Evolutionary conservation across 2,797 vertebrate species (phyloP), one percentile per base, ranked within the genome.

Genomic region (Malacoraja senta): DNA sequence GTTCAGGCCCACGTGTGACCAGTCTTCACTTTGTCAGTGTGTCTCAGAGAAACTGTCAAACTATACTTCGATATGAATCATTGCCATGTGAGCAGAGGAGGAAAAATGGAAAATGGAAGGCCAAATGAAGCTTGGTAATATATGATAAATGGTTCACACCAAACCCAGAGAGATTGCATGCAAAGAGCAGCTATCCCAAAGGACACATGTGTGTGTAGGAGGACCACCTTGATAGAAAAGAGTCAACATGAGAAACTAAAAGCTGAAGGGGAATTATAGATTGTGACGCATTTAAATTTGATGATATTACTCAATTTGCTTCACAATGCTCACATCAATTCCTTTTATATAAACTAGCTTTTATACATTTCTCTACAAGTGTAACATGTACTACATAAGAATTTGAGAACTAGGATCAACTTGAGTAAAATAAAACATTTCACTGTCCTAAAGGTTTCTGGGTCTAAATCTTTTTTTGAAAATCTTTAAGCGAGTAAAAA

Each of bases 171-270:
- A n/a, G 7, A 19, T 32, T 88, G 84, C n/a, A 88, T 88, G 77
- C 35, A 2, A 88, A 88, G 9, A 35, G 61, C 21, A 65, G 17
- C 35, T 88, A 2, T 88, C 84, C 84, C 84, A 88, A 65, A 88
- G 83, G 84, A 68, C 63, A 88, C 7, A 68, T 61, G n/a, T 88
- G 65, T 88, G 65, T 35, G 84, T 88, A 88, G 84, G 84, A 68
- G 84, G n/a, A 68, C 4, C 61, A 88, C 35, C 17, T 88, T 24
- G n/a, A 68, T 44, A 65, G 10, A 17, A 65, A 8, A 35, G 61
- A 68, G 68, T 88, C 68, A 68, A 19, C 38, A 10, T 88, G 63
- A 88, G 9, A 88, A 88, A 68, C 61, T 68, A 68, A 35, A 68
- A 68, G 61, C n/a, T 21, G 84, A 68, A 88, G 63, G 21, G 63